These are phyloP conservation scores for Sebastes oblongus DNA, from an alignment of 2,797 vertebrate genomes.

Conservation along the genomic window DNA sequence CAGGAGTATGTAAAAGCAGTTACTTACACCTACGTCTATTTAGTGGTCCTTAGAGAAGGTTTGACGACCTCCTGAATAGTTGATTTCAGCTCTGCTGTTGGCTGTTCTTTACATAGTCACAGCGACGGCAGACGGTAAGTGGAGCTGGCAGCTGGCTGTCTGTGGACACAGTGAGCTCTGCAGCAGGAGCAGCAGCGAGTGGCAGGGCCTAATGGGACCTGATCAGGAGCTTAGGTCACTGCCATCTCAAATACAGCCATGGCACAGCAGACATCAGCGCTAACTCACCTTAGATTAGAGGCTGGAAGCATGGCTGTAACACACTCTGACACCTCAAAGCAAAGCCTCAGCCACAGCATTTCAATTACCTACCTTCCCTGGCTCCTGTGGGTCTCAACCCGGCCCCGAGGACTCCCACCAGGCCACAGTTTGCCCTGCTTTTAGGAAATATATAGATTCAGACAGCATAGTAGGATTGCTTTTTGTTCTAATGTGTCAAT, in stretches of 20 bases:
- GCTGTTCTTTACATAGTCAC: slow-evolving; percentile 26
- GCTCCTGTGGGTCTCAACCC: slow-evolving; percentile 14
- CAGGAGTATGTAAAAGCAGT: neutral
- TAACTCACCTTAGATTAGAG: slow-evolving; percentile 76
- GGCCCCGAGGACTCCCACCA: slow-evolving; percentile 19
- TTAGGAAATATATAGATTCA: neutral
- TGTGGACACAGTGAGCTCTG: slow-evolving; percentile 26
- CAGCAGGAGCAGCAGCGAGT: slow-evolving; percentile 37
- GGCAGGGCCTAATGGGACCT: slow-evolving; percentile 73
- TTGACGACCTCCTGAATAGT: neutral
- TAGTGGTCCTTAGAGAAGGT: neutral
- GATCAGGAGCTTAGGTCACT: slow-evolving; percentile 80
- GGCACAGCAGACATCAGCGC: slow-evolving; percentile 66
- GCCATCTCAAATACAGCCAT: slow-evolving; percentile 78
- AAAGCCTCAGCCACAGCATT: slow-evolving; percentile 72
- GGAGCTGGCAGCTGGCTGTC: slow-evolving; percentile 63
- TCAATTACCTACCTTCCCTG: slow-evolving; percentile 71
- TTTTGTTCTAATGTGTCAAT: slow-evolving; percentile 21
- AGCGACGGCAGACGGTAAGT: slow-evolving; percentile 37
- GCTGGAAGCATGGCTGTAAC: slow-evolving; percentile 65
- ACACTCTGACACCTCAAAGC: slow-evolving; percentile 78
- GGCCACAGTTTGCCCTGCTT: neutral
- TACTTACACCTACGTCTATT: neutral
- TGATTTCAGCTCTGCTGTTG: neutral
- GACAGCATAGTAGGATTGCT: neutral